A percentile compares a stretch with the other conserved stretches of the same genome.
These are phyloP conservation scores for Scrobipalpa costella DNA, from an alignment of 2,888 invertebrate species.

Conservation along the genomic window DNA sequence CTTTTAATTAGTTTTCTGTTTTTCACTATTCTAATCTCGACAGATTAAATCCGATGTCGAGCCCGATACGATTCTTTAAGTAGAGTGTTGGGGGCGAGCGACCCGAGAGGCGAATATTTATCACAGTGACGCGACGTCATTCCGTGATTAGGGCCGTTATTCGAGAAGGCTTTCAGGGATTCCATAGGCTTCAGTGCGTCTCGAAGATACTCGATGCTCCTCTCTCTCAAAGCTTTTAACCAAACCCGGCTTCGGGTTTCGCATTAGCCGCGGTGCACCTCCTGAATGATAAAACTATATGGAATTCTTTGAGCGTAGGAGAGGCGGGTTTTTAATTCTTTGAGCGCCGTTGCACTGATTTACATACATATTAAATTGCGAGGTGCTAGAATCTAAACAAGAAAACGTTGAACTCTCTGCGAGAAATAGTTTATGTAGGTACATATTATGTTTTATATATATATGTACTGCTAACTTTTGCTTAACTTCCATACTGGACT, in stretches of 20 bases:
- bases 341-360: conserved; percentile 13
- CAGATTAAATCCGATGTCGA: neutral
- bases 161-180: conserved; percentile 39
- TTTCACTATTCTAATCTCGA: neutral
- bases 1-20: conserved; percentile 16
- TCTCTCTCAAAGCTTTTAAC: conserved; percentile 12
- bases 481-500: no score
- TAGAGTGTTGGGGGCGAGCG: neutral
- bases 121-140: conserved; percentile 35
- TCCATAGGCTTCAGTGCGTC: conserved; percentile 33
- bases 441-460: no score
- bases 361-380: conserved; percentile 20
- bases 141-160: conserved; percentile 40
- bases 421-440: conserved; percentile 3
- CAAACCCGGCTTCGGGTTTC: conserved; percentile 3
- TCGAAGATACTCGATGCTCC: conserved; percentile 32
- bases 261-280: neutral
- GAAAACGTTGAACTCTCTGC: conserved; percentile 3
- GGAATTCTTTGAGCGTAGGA: conserved; percentile 7
- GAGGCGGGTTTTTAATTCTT: conserved; percentile 16
- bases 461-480: no score
- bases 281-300: neutral
- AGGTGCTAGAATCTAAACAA: neutral
- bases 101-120: conserved; percentile 27
- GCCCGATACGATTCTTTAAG: neutral